Percentiles rank a stretch among this genome's conserved stretches.
phyloP scores from a whole-genome alignment of 2,888 invertebrate genomes.

The Eumacrocentrus americanus region DNA sequence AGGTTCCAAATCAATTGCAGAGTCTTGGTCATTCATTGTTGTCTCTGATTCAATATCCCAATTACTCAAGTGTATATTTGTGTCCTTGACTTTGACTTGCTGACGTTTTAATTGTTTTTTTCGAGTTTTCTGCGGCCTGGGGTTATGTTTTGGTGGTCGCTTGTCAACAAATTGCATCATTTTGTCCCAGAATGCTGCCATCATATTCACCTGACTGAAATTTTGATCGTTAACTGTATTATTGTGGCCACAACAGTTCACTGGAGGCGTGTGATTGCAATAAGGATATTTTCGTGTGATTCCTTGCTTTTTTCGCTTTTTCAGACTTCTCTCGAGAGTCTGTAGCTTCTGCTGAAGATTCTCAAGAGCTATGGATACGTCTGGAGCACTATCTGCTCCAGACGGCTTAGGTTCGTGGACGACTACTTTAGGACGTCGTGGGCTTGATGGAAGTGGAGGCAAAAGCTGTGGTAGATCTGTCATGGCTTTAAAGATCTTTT shows the following conservation, averaged over 20 bases:
- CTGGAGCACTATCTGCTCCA: not conserved
- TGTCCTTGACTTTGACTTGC: not conserved
- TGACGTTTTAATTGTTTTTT: not conserved
- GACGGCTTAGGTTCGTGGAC: not conserved
- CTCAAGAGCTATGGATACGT: slow-evolving; percentile 26
- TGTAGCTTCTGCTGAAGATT: slow-evolving; percentile 37
- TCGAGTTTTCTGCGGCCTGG: not conserved
- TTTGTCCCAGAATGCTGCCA: slow-evolving; percentile 32
- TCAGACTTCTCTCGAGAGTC: slow-evolving; percentile 38
- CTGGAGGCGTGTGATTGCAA: slow-evolving; percentile 23
- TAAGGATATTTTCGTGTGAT: not conserved
- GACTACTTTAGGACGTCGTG: not conserved
- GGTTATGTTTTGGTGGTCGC: not conserved
- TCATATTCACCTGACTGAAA: slow-evolving; percentile 24
- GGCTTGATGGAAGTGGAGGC: not conserved
- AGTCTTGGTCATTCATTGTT: not conserved
- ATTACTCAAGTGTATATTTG: slow-evolving; percentile 14
- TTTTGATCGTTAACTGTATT: not conserved
- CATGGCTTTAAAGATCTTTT: slow-evolving; percentile 48
- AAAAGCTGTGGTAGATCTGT: slow-evolving; percentile 34
- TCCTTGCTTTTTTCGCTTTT: slow-evolving; percentile 30
- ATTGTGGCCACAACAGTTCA: slow-evolving; percentile 26
- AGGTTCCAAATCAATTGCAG: slow-evolving; percentile 6
- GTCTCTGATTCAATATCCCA: slow-evolving; percentile 29
- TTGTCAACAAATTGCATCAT: slow-evolving; percentile 27